Conservation (phyloP, 1,140 invertebrate genomes). For the Conus ventricosus region DNA sequence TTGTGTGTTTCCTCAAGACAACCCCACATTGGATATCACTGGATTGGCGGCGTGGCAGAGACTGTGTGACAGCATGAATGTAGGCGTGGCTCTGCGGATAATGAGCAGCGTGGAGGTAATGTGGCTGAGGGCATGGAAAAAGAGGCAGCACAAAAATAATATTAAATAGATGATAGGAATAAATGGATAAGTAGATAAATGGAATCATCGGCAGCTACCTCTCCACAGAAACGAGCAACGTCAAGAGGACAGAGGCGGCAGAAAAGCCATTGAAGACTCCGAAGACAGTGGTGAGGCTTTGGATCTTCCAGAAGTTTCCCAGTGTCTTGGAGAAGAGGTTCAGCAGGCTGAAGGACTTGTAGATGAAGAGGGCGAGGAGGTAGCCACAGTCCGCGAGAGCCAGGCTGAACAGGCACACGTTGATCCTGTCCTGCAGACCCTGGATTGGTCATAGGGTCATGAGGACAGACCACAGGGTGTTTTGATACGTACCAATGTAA, state of each 20-base stretch:
- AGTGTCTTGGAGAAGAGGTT: constrained; percentile 1
- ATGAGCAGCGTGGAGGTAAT: no score
- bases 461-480: no score
- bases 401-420: constrained; percentile 29
- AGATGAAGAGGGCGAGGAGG: constrained; percentile 2
- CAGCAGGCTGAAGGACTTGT: constrained; percentile 28
- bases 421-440: constrained; percentile 28
- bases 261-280: constrained; percentile 19
- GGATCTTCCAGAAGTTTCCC: constrained; percentile 21
- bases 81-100: no score
- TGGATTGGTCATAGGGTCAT: background rate
- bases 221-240: constrained; percentile 22
- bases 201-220: background rate
- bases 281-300: constrained; percentile 23
- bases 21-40: no score
- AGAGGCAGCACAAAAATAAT: no score
- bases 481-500: no score
- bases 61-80: no score
- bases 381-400: constrained; percentile 22
- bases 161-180: no score
- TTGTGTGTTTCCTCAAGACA: no score
- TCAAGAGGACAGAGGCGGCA: background rate
- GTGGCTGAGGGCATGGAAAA: no score
- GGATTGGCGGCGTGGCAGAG: no score
- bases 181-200: no score